Base-by-base conservation (phyloP, 2,113 vertebrate genomes). In the Craseonycteris thonglongyai region DNA sequence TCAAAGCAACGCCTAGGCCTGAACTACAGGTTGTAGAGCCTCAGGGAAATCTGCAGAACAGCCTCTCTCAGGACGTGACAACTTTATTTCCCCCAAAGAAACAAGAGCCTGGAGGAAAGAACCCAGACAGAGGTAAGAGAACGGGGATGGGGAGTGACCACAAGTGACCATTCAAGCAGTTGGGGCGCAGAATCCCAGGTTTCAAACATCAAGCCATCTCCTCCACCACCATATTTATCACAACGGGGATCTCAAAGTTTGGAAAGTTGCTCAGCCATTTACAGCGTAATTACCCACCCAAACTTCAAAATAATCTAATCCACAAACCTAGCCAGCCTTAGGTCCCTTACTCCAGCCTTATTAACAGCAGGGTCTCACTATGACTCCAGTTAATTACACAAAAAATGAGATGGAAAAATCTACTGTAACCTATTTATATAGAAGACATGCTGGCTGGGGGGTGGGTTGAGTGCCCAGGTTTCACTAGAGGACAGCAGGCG, bases 301-400 rank as follows among this genome's bases (percentile, higher is more conserved):
- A 94, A 96, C 96, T 97, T 97, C 92, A 96, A 96, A 97, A 96
- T 90, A 78, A 56, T 85, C 95, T 95, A 93, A 88, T 93, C 94
- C 83, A 97, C 84, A 96, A 92, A 91, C 35, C 89, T 33, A 54
- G 84, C n/a, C 89, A 87, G 69, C 38, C 72, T 69, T 16, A 28
- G 76, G 82, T 91, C 69, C 75, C 79, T 81, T 51, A 88, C 58
- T 87, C 84, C 33, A 54, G 86, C 76, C 88, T 93, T 88, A 83
- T 79, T 94, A 95, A 92, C 81, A 82, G 51, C 8, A 4, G 89
- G 40, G 72, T 93, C 83, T 88, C 61, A 33, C 71, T 94, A 88
- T 78, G 38, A 96, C 74, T 72, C 85, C 78, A 88, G 75, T 58
- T 96, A 95, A 93, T 90, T 86, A 91, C 38, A 63, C 88, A 78